Base-by-base conservation (phyloP, 2,888 invertebrate genomes). In the Nomada goodeniana region DNA sequence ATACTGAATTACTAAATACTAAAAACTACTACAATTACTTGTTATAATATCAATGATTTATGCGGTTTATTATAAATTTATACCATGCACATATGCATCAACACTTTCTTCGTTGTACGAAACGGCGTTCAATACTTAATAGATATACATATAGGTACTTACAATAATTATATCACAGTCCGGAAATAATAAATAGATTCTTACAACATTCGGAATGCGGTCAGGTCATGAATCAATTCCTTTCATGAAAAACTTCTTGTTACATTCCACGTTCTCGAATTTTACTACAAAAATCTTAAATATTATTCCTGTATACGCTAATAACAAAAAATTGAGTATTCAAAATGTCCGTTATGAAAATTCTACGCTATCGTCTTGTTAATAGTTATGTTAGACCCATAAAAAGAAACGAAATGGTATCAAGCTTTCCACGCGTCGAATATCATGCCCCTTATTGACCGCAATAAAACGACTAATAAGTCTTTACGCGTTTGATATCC, bases 161-260 rank as follows among this genome's bases (percentile, higher is more conserved):
- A 69, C 3, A 20, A 23, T 61, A 71, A 20, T 71, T 50, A 42
- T 60, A 71, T 71, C 70, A 71, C 70, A 71, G 70, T 3, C 1
- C 9, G 36, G 20, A 42, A 36, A 60, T 61, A 50, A 20, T 50
- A 36, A 47, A 26, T 69, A 71, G 50, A 60, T 36, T 20, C 10
- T 29, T 59, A 70, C 29, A 52, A 26, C 36, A 36, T 36, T 64
- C 18, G 50, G 50, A 64, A 50, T 15, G 26, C 29, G n/a, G 23
- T 47, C 9, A 47, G 47, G 47, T 47, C 26, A 47, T 18, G 47
- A 47, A 26, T 47, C 36, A 36, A 36, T 36, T 36, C 36, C 7
- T 36, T 36, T 36, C 36, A 1, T 36, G 36, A 36, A 5, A 5
- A 36, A 36, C 36, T 36, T 36, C 36, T 36, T 36, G 36, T 7